These are phyloP conservation scores for Tetramorium parvispinum DNA, from an alignment of 1,140 invertebrate genomes.

Conservation along the genomic window DNA sequence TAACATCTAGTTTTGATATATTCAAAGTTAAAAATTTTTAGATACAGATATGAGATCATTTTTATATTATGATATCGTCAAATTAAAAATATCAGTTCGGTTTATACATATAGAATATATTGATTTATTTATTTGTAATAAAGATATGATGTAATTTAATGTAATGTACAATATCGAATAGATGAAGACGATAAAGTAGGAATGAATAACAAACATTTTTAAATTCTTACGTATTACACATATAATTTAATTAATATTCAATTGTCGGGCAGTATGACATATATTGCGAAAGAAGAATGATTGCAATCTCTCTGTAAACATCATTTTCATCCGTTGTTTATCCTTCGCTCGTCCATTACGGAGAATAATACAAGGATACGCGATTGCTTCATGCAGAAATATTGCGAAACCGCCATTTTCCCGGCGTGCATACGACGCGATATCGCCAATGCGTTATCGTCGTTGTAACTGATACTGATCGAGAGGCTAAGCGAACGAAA, in stretches of 20 bases:
- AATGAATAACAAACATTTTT: not conserved
- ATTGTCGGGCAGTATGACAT: not conserved
- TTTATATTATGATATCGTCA: not conserved
- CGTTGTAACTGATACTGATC: conserved; percentile 1
- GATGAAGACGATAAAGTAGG: not conserved
- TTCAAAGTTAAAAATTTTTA: not conserved
- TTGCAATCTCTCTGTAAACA: conserved; percentile 56
- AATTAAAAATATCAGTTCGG: not conserved
- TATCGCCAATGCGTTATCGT: conserved; percentile 30
- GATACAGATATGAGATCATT: not conserved
- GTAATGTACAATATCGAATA: not conserved
- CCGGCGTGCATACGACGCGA: not conserved
- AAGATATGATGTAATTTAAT: not conserved
- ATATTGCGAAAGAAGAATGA: conserved; percentile 35
- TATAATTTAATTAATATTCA: conserved; percentile 41
- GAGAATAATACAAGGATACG: conserved; percentile 58
- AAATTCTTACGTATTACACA: not conserved
- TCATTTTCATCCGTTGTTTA: conserved; percentile 54
- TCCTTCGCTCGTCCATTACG: conserved; percentile 42
- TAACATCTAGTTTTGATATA: no score
- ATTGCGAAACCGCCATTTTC: conserved; percentile 39
- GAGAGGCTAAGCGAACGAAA: conserved; percentile 11
- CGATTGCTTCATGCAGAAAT: conserved; percentile 29
- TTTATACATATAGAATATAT: not conserved
- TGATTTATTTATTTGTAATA: not conserved